These are phyloP conservation scores for Actenoides hombroni DNA, from an alignment of 2,113 vertebrate genomes.

Conservation along the genomic window DNA sequence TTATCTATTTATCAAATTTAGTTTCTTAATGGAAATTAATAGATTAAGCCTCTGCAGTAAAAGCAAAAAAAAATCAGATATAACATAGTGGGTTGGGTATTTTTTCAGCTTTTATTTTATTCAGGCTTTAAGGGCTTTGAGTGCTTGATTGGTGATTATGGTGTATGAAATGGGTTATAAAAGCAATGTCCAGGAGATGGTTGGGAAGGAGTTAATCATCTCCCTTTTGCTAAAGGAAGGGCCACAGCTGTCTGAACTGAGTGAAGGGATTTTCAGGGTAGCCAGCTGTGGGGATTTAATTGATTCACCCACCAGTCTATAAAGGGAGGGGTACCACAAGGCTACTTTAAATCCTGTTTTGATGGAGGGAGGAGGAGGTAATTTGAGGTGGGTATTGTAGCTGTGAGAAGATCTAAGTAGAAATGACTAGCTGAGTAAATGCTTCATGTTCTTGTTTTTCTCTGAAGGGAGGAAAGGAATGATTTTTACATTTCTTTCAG, in stretches of 20 bases:
- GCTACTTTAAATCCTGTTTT: not conserved
- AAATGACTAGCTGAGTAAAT: not conserved
- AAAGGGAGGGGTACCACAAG: not conserved
- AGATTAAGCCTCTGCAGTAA: slow-evolving; percentile 17
- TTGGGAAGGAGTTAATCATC: slow-evolving; percentile 45
- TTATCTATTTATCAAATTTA: slow-evolving; percentile 60
- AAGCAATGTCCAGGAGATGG: not conserved
- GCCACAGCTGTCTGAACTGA: slow-evolving; percentile 52
- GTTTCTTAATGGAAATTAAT: slow-evolving; percentile 67
- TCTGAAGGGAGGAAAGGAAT: not conserved
- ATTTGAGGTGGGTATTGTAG: not conserved
- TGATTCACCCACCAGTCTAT: slow-evolving; percentile 23
- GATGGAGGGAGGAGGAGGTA: not conserved
- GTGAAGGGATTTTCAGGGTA: slow-evolving; percentile 50
- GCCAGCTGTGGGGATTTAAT: slow-evolving; percentile 64
- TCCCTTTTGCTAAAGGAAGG: slow-evolving; percentile 14
- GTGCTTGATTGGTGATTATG: not conserved
- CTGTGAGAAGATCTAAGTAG: not conserved
- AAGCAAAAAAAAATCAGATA: not conserved
- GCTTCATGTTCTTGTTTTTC: not conserved
- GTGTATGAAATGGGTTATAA: not conserved
- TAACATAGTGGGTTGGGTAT: not conserved
- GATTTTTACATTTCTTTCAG: not conserved
- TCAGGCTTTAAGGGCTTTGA: not conserved
- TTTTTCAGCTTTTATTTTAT: slow-evolving; percentile 22